phyloP scores from a whole-genome alignment of 1,140 invertebrate species.

The Pseudoatta argentina region DNA sequence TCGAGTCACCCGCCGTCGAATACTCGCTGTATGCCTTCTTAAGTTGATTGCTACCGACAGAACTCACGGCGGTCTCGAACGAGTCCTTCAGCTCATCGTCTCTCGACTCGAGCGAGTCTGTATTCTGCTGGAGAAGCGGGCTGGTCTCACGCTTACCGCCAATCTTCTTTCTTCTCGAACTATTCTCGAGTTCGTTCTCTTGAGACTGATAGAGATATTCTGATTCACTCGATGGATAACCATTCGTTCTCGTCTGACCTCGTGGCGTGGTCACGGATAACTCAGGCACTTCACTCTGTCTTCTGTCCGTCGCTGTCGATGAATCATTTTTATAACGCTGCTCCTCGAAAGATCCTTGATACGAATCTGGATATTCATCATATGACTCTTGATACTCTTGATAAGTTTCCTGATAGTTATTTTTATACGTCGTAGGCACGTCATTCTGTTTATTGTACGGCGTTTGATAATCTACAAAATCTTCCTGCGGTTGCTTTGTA shows the following conservation, averaged over 20 bases:
- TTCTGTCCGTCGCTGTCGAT: slow-evolving; percentile 70
- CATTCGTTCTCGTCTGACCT: slow-evolving; percentile 81
- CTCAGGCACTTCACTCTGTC: slow-evolving; percentile 82
- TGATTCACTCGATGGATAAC: slow-evolving; percentile 81
- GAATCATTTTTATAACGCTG: slow-evolving; percentile 76
- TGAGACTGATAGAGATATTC: slow-evolving; percentile 81
- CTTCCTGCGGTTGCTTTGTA: slow-evolving; percentile 75
- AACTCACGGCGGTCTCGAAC: slow-evolving; percentile 88
- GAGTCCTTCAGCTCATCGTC: slow-evolving; percentile 88
- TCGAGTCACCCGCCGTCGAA: slow-evolving; percentile 81
- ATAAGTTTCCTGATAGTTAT: slow-evolving; percentile 78
- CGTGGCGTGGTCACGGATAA: slow-evolving; percentile 82
- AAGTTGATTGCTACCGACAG: slow-evolving; percentile 84
- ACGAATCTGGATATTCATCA: slow-evolving; percentile 81
- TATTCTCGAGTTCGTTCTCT: slow-evolving; percentile 72
- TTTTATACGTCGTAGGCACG: slow-evolving; percentile 71
- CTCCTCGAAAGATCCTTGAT: slow-evolving; percentile 80
- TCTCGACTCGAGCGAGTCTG: slow-evolving; percentile 87
- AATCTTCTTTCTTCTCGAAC: slow-evolving; percentile 77
- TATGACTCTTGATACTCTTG: slow-evolving; percentile 76
- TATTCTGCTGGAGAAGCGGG: slow-evolving; percentile 85
- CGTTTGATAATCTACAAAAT: slow-evolving; percentile 74
- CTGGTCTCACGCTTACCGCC: slow-evolving; percentile 79
- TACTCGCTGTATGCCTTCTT: slow-evolving; percentile 83
- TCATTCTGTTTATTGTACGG: slow-evolving; percentile 79